phyloP scores from a whole-genome alignment of 2,888 invertebrate genomes.

The Agonopterix arenella region DNA sequence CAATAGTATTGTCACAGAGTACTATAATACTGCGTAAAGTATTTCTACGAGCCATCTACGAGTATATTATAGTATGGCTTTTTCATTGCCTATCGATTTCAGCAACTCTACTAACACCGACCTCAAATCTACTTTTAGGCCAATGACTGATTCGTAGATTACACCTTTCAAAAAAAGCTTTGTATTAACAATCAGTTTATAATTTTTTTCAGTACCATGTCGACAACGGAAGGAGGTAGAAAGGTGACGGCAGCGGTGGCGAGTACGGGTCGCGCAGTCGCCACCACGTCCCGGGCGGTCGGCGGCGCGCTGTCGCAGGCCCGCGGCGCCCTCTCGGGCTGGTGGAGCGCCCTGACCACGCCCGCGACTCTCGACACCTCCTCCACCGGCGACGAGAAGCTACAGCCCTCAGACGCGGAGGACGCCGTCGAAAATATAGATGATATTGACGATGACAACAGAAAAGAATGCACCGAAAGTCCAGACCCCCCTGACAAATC shows the following conservation, averaged over 20 bases:
- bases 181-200: too few relatives aligned
- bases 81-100: too few relatives aligned
- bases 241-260: constrained; percentile 95
- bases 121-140: too few relatives aligned
- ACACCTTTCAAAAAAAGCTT: too few relatives aligned
- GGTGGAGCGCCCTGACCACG: constrained; percentile 83
- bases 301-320: constrained; percentile 93
- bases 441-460: constrained; percentile 22
- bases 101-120: too few relatives aligned
- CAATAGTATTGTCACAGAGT: too few relatives aligned
- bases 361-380: constrained; percentile 22
- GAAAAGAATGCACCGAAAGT: constrained; percentile 19
- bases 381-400: constrained; percentile 9
- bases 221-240: constrained; percentile 94
- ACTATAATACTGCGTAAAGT: too few relatives aligned
- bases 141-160: too few relatives aligned
- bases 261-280: constrained; percentile 93
- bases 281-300: constrained; percentile 63
- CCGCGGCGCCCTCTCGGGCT: constrained; percentile 89
- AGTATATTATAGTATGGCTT: too few relatives aligned
- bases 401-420: constrained; percentile 27
- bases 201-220: constrained; percentile 86
- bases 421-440: constrained; percentile 26
- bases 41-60: too few relatives aligned
- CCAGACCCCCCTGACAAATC: constrained; percentile 53